Base-by-base conservation (phyloP, 2,113 vertebrate genomes). In the Lepisosteus oculatus region DNA sequence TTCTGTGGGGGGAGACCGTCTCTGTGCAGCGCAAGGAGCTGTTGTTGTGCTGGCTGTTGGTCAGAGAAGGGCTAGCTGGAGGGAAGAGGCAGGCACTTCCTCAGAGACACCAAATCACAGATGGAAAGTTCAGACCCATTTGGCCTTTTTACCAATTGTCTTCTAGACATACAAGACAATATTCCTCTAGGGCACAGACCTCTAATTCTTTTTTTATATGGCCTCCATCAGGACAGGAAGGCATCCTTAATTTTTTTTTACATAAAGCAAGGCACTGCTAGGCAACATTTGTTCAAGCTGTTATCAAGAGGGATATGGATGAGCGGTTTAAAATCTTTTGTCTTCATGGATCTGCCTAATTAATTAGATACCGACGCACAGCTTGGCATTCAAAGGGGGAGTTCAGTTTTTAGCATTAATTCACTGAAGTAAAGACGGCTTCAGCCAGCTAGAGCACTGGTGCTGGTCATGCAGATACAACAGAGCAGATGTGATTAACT, bases 71-170 rank as follows among this genome's bases (percentile, higher is more conserved):
- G 11, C 62, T 17, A 8, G 64, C 71, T 43, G 63, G 8, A 43
- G 71, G 71, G 55, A 56, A 72, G 54, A 67, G 55, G 9, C 65
- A 47, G 55, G 57, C 71, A 43, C 51, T 66, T 56, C 62, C 47
- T 51, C 47, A 51, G 5, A 51, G 47, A 51, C 9, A 9, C 73
- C 72, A 82, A 81, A 75, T 80, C 86, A 87, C 91, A 92, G 89
- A 90, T 91, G 89, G 90, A 88, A 83, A 77, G 90, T 86, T 90
- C 88, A 88, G 79, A 84, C 79, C 81, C 81, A 85, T 84, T 84
- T 74, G 76, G 65, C 79, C 86, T 83, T 80, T 86, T 86, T 65
- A 71, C 83, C 86, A 85, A 83, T 79, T 81, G 86, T 84, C 83
- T 82, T 83, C 79, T 78, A 76, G 83, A 85, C 81, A 87, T 80